phyloP scores from a whole-genome alignment of 2,113 vertebrate genomes.

The Hepsetus odoe region DNA sequence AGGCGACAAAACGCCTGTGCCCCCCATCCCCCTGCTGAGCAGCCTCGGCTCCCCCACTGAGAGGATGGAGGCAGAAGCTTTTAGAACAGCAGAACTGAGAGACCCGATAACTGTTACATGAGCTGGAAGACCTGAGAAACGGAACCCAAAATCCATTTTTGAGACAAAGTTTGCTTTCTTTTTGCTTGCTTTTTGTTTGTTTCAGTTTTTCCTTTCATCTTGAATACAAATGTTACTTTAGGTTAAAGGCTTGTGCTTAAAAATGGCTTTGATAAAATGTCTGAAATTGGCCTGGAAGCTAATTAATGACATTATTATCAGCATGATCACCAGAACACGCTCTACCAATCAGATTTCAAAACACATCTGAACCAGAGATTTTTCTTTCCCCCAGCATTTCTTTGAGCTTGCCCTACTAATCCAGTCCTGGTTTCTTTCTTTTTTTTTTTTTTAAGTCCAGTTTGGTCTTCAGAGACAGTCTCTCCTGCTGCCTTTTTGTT shows the following conservation, averaged over 20 bases:
- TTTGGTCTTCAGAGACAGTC: background rate
- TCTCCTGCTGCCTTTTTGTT: slow-evolving; percentile 19
- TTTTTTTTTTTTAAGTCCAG: background rate
- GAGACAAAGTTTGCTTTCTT: background rate
- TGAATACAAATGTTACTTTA: too few species aligned
- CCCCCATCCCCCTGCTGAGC: slow-evolving; percentile 21
- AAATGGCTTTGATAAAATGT: too few species aligned
- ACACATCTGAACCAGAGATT: background rate
- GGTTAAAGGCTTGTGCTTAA: too few species aligned
- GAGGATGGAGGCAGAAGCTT: background rate
- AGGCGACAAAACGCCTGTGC: slow-evolving; percentile 16
- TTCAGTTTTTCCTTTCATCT: too few species aligned
- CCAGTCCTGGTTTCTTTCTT: slow-evolving; percentile 20
- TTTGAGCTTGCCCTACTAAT: background rate
- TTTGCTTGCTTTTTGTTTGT: too few species aligned
- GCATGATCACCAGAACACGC: background rate
- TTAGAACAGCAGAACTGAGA: background rate
- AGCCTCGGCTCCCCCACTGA: slow-evolving; percentile 29
- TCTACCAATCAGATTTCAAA: background rate
- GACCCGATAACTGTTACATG: background rate
- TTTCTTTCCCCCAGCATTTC: background rate
- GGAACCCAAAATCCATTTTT: background rate
- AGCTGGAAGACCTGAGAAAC: background rate
- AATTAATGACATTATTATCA: too few species aligned
- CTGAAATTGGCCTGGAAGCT: too few species aligned